These are phyloP conservation scores for Ceryle rudis DNA, from an alignment of 2,797 vertebrate genomes.

Conservation along the genomic window DNA sequence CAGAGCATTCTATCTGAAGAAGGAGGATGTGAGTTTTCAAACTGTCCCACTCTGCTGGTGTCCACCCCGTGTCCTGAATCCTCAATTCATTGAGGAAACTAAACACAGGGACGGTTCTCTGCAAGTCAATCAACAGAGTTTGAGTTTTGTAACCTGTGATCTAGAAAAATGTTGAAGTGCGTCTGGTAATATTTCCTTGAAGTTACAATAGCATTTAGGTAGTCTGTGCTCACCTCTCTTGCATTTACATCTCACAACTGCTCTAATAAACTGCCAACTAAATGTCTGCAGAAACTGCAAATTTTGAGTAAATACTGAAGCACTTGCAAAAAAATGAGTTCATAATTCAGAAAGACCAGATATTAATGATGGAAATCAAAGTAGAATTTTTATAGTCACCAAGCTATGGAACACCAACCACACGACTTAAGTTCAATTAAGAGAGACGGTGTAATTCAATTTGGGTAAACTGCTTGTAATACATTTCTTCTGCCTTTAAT, in stretches of 20 bases:
- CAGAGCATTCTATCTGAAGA: background rate
- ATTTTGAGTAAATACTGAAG: background rate
- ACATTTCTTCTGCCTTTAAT: conserved; percentile 13
- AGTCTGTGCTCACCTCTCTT: background rate
- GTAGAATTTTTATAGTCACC: background rate
- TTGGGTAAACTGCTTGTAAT: conserved; percentile 3
- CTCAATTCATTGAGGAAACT: background rate
- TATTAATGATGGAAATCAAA: conserved; percentile 12
- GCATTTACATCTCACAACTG: conserved; percentile 11
- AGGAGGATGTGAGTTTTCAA: background rate
- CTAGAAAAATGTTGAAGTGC: background rate
- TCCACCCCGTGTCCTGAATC: background rate
- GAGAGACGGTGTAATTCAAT: background rate
- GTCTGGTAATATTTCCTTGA: background rate
- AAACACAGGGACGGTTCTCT: background rate
- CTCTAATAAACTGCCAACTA: background rate
- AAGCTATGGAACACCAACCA: background rate
- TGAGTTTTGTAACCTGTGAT: background rate
- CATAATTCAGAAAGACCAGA: background rate
- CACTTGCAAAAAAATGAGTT: background rate
- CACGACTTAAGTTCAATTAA: background rate
- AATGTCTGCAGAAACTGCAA: conserved; percentile 1
- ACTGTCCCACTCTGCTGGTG: background rate
- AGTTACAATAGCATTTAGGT: background rate
- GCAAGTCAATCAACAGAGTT: background rate